Percentiles rank a stretch among this genome's conserved stretches.
These are phyloP conservation scores for Sinosuthora webbiana DNA, from an alignment of 2,113 vertebrate species.

Conservation along the genomic window DNA sequence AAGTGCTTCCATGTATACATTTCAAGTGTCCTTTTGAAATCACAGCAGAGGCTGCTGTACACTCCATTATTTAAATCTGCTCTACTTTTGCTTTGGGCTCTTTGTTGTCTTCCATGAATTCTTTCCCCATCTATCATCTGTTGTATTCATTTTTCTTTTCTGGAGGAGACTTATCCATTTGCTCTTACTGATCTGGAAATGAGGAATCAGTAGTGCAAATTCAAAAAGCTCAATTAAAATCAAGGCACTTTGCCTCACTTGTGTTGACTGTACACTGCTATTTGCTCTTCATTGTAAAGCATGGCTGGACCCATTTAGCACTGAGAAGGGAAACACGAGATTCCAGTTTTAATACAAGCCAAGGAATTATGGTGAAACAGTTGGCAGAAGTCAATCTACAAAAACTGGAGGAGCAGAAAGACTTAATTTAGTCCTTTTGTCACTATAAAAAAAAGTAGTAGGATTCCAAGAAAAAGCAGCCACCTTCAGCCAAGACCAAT, in stretches of 20 bases:
- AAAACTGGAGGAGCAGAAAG: neutral
- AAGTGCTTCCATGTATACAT: neutral
- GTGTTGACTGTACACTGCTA: neutral
- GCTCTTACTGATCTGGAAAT: neutral
- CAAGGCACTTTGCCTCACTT: neutral
- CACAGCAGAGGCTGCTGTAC: neutral
- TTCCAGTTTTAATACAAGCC: neutral
- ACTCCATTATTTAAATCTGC: constrained; percentile 39
- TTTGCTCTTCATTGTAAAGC: neutral
- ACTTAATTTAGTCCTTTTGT: neutral
- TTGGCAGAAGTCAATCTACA: neutral
- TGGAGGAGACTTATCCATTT: neutral
- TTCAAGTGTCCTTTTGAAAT: neutral
- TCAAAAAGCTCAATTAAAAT: neutral
- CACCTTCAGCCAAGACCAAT: neutral
- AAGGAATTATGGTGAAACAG: neutral
- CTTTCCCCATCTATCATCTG: neutral
- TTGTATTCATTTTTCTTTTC: neutral
- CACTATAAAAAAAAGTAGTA: neutral
- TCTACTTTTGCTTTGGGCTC: neutral
- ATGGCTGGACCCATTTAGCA: neutral
- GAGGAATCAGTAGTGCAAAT: neutral
- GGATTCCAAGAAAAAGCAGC: neutral
- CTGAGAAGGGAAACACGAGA: neutral
- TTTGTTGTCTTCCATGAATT: neutral